Conservation (phyloP, 2,797 vertebrate species). For the Yasuhikotakia modesta region DNA sequence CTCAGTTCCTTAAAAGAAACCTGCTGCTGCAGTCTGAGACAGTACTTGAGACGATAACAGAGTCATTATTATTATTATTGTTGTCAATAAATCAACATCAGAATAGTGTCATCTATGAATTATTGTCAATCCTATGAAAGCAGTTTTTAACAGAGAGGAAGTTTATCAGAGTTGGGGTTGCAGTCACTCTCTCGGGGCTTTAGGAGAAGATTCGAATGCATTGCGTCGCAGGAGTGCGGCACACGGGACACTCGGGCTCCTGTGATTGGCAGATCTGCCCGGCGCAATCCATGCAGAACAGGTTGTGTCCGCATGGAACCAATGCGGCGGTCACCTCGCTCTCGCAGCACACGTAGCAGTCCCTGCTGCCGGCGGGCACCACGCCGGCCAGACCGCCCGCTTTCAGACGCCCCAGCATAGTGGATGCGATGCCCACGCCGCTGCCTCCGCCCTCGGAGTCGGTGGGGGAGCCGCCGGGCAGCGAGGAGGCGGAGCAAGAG, state of each 20-base stretch:
- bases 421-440: constrained; percentile 72
- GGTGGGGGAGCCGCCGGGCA: constrained; percentile 85
- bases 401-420: constrained; percentile 78
- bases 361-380: constrained; percentile 76
- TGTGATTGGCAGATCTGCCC: constrained; percentile 91
- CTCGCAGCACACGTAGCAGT: constrained; percentile 94
- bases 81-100: constrained; percentile 74
- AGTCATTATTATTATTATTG: constrained; percentile 65
- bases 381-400: constrained; percentile 63
- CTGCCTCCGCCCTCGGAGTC: constrained; percentile 83
- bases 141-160: constrained; percentile 54
- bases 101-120: constrained; percentile 75
- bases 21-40: constrained; percentile 64
- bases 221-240: constrained; percentile 91
- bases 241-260: constrained; percentile 90
- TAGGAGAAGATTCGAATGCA: constrained; percentile 99
- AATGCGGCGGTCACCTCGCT: constrained; percentile 93
- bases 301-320: constrained; percentile 96
- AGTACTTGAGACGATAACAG: constrained; percentile 67
- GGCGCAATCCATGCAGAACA: constrained; percentile 98
- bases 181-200: constrained; percentile 56
- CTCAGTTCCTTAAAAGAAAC: constrained; percentile 31
- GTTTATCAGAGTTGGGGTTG: constrained; percentile 22
- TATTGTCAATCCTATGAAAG: constrained; percentile 70
- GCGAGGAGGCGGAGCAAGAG: constrained; percentile 85